Percentiles rank a stretch among this genome's conserved stretches.
phyloP scores from a whole-genome alignment of 2,797 vertebrate genomes.

The Aplochiton taeniatus region DNA sequence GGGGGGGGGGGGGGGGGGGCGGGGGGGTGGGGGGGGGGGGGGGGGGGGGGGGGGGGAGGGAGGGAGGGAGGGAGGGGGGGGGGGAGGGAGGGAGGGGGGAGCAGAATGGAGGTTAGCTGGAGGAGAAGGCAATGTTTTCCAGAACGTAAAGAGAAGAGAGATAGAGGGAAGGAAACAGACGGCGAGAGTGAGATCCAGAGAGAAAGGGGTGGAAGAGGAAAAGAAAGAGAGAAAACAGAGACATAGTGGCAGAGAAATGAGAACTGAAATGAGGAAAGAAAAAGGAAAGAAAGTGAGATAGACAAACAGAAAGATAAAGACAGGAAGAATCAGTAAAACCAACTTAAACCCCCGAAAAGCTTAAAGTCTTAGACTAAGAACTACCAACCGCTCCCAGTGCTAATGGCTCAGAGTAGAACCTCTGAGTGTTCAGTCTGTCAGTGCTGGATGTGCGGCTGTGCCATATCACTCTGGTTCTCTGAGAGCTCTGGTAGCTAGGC shows the following conservation, averaged over 20 bases:
- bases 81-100: slow-evolving; percentile 29
- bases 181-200: slow-evolving; percentile 49
- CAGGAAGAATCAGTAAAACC: too few relatives aligned
- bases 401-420: too few relatives aligned
- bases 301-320: too few relatives aligned
- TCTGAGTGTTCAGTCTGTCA: too few relatives aligned
- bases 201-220: slow-evolving; percentile 56
- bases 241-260: slow-evolving; percentile 22
- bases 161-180: slow-evolving; percentile 58
- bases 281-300: slow-evolving; percentile 29
- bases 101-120: slow-evolving; percentile 33
- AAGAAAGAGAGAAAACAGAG: slow-evolving; percentile 38
- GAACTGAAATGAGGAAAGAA: slow-evolving; percentile 59
- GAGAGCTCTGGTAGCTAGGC: too few relatives aligned
- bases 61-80: slow-evolving; percentile 21
- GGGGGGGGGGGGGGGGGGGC: slow-evolving; percentile 15
- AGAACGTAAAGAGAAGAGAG: slow-evolving; percentile 53
- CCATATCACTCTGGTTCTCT: too few relatives aligned
- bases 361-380: too few relatives aligned
- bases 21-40: slow-evolving; percentile 33
- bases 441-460: too few relatives aligned
- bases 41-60: slow-evolving; percentile 37
- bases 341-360: too few relatives aligned
- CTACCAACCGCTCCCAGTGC: too few relatives aligned
- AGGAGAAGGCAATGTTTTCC: slow-evolving; percentile 69